phyloP scores from a whole-genome alignment of 2,797 vertebrate species.

The Cyclopterus lumpus region DNA sequence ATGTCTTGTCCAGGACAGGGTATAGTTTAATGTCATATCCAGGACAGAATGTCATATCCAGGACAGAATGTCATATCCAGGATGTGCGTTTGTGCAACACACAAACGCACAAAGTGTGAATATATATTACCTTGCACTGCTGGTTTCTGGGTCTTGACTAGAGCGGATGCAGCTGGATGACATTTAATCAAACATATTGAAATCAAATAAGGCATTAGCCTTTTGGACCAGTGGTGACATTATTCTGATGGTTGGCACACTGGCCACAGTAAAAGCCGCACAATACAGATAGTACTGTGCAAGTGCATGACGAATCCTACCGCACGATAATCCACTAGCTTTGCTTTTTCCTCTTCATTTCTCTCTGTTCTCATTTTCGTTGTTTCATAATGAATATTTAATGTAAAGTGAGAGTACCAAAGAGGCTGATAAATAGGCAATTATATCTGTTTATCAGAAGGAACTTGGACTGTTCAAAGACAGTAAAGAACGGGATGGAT shows the following conservation, averaged over 20 bases:
- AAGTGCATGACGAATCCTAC: background rate
- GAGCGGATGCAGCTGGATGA: constrained; percentile 3
- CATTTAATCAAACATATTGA: constrained; percentile 16
- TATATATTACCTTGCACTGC: background rate
- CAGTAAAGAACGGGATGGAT: constrained; percentile 9
- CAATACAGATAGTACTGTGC: background rate
- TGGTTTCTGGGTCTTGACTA: background rate
- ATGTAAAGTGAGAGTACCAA: constrained; percentile 27
- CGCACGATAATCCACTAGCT: background rate
- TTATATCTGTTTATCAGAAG: constrained; percentile 54
- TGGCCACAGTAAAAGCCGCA: background rate
- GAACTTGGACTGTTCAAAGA: constrained; percentile 38
- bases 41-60: too few species aligned
- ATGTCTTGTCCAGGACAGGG: too few species aligned
- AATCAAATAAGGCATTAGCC: background rate
- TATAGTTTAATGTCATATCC: too few species aligned
- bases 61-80: too few species aligned
- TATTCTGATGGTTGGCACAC: background rate
- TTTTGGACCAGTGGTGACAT: background rate
- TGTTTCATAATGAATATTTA: constrained; percentile 53
- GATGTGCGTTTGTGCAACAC: too few species aligned
- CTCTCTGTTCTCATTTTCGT: constrained; percentile 8
- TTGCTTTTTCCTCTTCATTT: constrained; percentile 1
- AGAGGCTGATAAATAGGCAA: constrained; percentile 53
- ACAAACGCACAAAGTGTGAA: background rate